Evolutionary conservation across 2,888 invertebrate species (phyloP).

Genomic region (Tetragonisca angustula): DNA sequence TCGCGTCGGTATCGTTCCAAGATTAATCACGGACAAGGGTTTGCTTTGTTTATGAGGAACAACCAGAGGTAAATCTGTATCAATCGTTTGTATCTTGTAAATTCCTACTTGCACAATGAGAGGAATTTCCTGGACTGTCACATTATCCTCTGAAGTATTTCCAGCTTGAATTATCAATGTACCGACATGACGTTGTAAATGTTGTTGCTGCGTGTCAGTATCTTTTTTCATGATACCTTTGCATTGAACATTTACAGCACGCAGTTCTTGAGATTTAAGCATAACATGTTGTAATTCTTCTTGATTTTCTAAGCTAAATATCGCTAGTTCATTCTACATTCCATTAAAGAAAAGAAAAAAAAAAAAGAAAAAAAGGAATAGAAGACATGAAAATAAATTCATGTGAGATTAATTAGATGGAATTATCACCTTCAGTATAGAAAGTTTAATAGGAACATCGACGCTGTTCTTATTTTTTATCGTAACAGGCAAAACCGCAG

Average conservation of each 20-base stretch:
- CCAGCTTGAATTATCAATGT: slow-evolving; percentile 66
- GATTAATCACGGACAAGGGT: slow-evolving; percentile 73
- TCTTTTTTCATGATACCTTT: slow-evolving; percentile 59
- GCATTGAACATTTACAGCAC: slow-evolving; percentile 71
- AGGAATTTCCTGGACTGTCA: slow-evolving; percentile 72
- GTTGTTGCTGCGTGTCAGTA: slow-evolving; percentile 54
- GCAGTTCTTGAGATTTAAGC: slow-evolving; percentile 60
- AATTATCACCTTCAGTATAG: slow-evolving; percentile 73
- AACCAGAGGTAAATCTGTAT: slow-evolving; percentile 72
- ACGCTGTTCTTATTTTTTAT: slow-evolving; percentile 79
- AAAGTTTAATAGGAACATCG: slow-evolving; percentile 73
- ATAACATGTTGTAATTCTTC: slow-evolving; percentile 53
- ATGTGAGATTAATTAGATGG: not conserved
- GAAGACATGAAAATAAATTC: not conserved
- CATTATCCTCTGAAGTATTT: slow-evolving; percentile 65
- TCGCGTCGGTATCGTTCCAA: slow-evolving; percentile 68
- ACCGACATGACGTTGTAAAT: slow-evolving; percentile 33
- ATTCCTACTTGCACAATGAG: slow-evolving; percentile 71
- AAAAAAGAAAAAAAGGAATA: not conserved
- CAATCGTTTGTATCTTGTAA: slow-evolving; percentile 73
- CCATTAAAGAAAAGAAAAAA: not conserved
- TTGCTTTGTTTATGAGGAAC: slow-evolving; percentile 71
- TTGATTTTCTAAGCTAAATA: slow-evolving; percentile 72
- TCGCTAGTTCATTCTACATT: slow-evolving; percentile 66
- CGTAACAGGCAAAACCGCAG: slow-evolving; percentile 70